These are phyloP conservation scores for Azemiops feae DNA, from an alignment of 2,113 vertebrate species.

Conservation along the genomic window DNA sequence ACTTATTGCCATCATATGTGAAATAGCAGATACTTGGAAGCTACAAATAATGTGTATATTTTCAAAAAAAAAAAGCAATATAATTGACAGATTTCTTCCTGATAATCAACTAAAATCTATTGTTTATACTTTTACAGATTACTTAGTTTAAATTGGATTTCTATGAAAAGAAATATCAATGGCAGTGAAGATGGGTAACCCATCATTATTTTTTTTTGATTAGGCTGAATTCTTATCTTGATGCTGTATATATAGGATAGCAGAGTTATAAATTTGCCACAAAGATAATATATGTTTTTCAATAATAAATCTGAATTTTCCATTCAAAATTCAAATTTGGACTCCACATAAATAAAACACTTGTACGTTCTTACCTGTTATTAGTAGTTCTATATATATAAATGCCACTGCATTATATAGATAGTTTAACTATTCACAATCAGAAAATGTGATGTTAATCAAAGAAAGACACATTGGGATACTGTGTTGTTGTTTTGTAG, in stretches of 20 bases:
- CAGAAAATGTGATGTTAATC: neutral
- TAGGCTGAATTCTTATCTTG: neutral
- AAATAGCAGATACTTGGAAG: neutral
- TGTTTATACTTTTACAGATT: neutral
- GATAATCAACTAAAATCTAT: neutral
- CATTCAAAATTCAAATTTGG: neutral
- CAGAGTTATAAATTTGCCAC: neutral
- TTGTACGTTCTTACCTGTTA: neutral
- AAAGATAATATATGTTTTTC: neutral
- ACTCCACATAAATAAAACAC: neutral
- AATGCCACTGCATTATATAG: neutral
- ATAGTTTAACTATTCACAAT: neutral
- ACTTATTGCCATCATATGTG: neutral
- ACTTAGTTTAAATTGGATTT: neutral
- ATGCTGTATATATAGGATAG: neutral
- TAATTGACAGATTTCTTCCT: neutral
- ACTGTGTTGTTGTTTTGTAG: neutral
- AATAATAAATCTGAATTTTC: neutral
- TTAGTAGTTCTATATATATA: neutral
- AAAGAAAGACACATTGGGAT: neutral
- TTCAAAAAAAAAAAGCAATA: neutral
- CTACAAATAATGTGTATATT: neutral
- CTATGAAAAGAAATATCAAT: neutral
- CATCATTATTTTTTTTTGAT: neutral
- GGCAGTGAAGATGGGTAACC: neutral